A percentile compares a stretch with the other conserved stretches of the same genome.
Conservation (phyloP, 1,140 invertebrate genomes). For the Brachystomella parvula region DNA sequence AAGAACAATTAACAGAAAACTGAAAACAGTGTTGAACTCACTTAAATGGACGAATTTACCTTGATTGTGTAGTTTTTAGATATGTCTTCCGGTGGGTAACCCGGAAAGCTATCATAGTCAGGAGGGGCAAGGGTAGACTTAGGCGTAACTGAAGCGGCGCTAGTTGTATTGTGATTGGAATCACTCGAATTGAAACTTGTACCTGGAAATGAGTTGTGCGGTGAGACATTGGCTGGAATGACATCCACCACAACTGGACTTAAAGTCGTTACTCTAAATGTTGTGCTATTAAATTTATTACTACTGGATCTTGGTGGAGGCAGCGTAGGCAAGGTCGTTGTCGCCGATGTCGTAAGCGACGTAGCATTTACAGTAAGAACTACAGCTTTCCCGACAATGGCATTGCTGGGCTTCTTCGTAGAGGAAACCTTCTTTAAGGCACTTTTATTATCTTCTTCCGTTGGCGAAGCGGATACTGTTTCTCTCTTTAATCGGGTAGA, state of each 20-base stretch:
- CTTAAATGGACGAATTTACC: not conserved
- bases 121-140: not conserved
- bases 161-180: not conserved
- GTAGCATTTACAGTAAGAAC: not conserved
- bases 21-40: not conserved
- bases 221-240: not conserved
- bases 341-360: not conserved
- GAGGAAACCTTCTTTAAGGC: conserved; percentile 7
- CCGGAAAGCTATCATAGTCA: not conserved
- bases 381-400: conserved; percentile 4
- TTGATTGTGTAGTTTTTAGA: not conserved
- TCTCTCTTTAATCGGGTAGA: conserved; percentile 12
- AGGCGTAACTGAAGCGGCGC: not conserved
- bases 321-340: not conserved
- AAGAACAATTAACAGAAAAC: not conserved
- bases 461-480: not conserved
- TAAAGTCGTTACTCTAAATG: not conserved
- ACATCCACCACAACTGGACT: conserved; percentile 1
- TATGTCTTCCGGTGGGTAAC: not conserved
- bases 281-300: conserved; percentile 1
- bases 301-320: not conserved
- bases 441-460: conserved; percentile 5
- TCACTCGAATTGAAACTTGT: not conserved
- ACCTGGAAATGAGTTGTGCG: not conserved
- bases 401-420: conserved; percentile 12